These are phyloP conservation scores for Sceliomorpha sp. DNA, from an alignment of 2,888 invertebrate genomes.

Conservation along the genomic window DNA sequence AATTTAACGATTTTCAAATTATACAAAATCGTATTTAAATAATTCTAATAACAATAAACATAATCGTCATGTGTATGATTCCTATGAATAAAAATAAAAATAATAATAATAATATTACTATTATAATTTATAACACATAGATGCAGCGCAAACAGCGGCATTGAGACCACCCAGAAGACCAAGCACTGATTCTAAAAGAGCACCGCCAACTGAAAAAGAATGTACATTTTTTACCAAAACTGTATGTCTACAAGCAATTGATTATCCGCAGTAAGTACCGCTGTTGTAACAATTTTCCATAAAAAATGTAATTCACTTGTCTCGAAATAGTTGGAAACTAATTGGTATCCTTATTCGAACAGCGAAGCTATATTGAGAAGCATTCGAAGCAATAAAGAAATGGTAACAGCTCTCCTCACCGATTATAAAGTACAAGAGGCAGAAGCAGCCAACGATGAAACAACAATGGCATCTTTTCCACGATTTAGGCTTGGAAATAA, in stretches of 20 bases:
- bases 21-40: conserved; percentile 1
- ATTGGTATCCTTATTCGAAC: conserved; percentile 58
- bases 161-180: conserved; percentile 69
- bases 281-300: no score
- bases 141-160: conserved; percentile 29
- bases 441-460: conserved; percentile 82
- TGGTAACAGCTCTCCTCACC: conserved; percentile 86
- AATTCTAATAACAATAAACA: no score
- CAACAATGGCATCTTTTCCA: conserved; percentile 74
- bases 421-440: conserved; percentile 84
- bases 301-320: no score
- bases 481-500: conserved; percentile 78
- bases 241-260: conserved; percentile 86
- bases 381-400: conserved; percentile 85
- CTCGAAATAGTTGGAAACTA: not conserved
- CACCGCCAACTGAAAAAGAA: conserved; percentile 73
- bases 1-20: no score
- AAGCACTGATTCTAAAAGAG: conserved; percentile 68
- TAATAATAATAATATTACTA: not conserved
- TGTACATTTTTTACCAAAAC: conserved; percentile 87
- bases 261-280: conserved; percentile 91
- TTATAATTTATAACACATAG: conserved; percentile 6
- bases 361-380: conserved; percentile 87
- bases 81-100: conserved; percentile 1
- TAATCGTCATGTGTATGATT: no score